Percentiles rank a stretch among this genome's conserved stretches.
These are phyloP conservation scores for Tragelaphus strepsiceros DNA, from an alignment of 2,113 vertebrate genomes.

Conservation along the genomic window DNA sequence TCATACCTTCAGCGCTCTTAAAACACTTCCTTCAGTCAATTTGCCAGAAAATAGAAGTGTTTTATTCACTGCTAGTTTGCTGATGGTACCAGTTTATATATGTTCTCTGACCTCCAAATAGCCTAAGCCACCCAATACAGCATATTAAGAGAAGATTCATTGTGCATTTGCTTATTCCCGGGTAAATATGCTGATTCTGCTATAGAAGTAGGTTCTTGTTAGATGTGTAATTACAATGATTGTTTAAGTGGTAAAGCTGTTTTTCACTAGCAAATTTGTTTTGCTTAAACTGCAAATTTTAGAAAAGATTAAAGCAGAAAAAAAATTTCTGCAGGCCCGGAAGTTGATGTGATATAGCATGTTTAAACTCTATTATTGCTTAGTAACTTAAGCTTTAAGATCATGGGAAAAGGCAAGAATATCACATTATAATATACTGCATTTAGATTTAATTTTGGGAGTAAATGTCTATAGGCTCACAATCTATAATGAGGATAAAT, in stretches of 20 bases:
- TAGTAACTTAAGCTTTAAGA: background rate
- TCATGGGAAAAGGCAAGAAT: background rate
- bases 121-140: background rate
- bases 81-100: background rate
- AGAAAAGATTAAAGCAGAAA: background rate
- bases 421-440: background rate
- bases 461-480: background rate
- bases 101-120: background rate
- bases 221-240: background rate
- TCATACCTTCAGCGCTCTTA: background rate
- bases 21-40: background rate
- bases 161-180: background rate
- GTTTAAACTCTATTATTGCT: background rate
- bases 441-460: slow-evolving; percentile 2
- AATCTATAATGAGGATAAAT: background rate
- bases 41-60: background rate
- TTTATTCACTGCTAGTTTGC: background rate
- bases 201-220: background rate
- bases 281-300: background rate
- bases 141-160: background rate
- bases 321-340: background rate
- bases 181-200: background rate
- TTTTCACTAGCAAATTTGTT: background rate
- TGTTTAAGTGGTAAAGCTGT: background rate
- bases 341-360: background rate